Evolutionary conservation across 2,797 vertebrate species (phyloP), one percentile per base, ranked within the genome.

Genomic region (Pygocentrus nattereri): DNA sequence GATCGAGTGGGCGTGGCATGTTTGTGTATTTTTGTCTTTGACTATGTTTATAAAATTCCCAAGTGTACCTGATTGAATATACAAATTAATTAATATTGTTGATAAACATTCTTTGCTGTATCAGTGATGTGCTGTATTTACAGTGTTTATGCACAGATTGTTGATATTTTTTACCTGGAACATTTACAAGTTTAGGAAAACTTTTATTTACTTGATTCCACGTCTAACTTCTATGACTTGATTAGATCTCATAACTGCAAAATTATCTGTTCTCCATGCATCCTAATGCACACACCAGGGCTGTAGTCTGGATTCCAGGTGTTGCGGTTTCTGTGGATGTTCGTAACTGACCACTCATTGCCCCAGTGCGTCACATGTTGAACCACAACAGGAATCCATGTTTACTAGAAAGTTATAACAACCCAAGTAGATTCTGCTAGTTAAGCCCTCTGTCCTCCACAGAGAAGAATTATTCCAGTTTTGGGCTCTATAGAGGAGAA

Each of bases 71-170:
- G 52, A 47, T 23, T 74, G 4, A 67, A 41, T 15, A 23, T 67
- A n/a, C 34, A 11, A 44, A 13, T 21, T 10, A 67, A n/a, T 38
- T 67, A n/a, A 67, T n/a, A 19, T 61, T 16, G 44, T 52, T 68
- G 18, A n/a, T 11, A 41, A 30, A 38, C 25, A 41, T 56, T 78
- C 31, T 13, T 58, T 65, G 67, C 72, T 59, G 56, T 75, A 23
- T 67, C 65, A 34, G 31, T 77, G 15, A 70, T 58, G 11, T 59
- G 19, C 67, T 75, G 12, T 54, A 27, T 68, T 75, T 77, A 12
- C 52, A 25, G n/a, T 19, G 19, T 25, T 30, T 67, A 71, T 54
- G 6, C 11, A 27, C 19, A 61, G 54, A 47, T 52, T 16, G 25
- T 58, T 67, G 5, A 8, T 31, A n/a, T 78, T 21, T 76, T 30